Conservation (phyloP, 2,888 invertebrate genomes). For the Aproaerema taeniolella region DNA sequence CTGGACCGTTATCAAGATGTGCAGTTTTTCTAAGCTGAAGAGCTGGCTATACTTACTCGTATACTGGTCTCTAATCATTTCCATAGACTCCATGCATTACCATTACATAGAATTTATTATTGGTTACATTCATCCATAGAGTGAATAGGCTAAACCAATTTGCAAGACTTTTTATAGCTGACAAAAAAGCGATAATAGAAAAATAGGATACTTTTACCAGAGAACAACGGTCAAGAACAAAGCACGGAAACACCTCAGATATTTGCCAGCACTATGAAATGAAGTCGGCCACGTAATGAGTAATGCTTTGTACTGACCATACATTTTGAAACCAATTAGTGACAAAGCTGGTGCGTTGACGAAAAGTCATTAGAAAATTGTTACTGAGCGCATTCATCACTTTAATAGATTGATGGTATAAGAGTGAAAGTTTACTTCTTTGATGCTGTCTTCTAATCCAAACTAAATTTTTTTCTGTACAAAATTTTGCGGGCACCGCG, state of each 20-base stretch:
- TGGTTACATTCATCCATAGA: no score
- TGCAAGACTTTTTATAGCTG: no score
- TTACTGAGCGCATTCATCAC: conserved; percentile 46
- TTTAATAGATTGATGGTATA: conserved; percentile 46
- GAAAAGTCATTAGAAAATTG: conserved; percentile 43
- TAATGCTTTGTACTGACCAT: no score
- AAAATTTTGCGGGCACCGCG: conserved; percentile 42
- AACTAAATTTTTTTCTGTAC: conserved; percentile 48
- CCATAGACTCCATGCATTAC: no score
- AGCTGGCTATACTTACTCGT: no score
- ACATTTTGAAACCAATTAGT: conserved; percentile 37
- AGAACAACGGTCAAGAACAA: no score
- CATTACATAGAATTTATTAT: no score
- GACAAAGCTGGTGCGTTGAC: conserved; percentile 33
- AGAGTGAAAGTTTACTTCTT: conserved; percentile 58
- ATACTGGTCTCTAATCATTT: no score
- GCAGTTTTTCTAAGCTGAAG: conserved; percentile 9
- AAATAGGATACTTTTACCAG: no score
- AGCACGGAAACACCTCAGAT: neutral
- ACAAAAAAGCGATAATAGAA: no score
- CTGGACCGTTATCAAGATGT: conserved; percentile 13
- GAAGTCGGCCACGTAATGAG: neutral
- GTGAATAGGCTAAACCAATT: no score
- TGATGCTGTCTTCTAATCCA: conserved; percentile 42
- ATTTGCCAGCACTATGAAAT: no score